Percentiles rank a stretch among this genome's conserved stretches.
Evolutionary conservation across 2,113 vertebrate species (phyloP).

Genomic region (Cathartes aura): DNA sequence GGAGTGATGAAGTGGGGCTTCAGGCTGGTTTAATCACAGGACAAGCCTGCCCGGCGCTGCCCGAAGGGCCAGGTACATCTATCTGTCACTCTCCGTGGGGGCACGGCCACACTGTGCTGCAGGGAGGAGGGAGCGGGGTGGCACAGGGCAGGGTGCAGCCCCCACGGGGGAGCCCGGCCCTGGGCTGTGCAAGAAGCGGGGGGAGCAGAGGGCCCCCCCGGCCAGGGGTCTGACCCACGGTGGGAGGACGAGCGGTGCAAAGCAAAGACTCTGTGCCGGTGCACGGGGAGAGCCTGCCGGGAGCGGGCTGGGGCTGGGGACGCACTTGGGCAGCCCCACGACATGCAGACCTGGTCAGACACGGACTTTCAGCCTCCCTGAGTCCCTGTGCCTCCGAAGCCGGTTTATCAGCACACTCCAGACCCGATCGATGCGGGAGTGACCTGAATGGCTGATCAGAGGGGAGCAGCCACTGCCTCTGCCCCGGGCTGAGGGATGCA

Average conservation of each 20-base stretch:
- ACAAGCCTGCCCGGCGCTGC: not conserved
- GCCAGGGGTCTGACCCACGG: fast-evolving
- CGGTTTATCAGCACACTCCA: not conserved
- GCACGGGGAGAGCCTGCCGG: fast-evolving
- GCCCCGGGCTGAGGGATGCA: not conserved
- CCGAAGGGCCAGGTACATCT: fast-evolving
- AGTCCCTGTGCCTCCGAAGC: not conserved
- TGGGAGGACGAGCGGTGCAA: fast-evolving
- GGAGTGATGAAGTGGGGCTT: not conserved
- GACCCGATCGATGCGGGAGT: not conserved
- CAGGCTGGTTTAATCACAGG: not conserved
- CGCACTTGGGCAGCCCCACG: fast-evolving
- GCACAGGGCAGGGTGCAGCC: not conserved
- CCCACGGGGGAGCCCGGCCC: fast-evolving
- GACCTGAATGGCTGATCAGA: not conserved
- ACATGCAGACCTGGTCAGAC: not conserved
- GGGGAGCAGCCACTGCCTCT: not conserved
- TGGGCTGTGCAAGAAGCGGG: not conserved
- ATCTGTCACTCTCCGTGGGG: fast-evolving
- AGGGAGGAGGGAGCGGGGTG: not conserved
- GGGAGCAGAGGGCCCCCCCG: fast-evolving
- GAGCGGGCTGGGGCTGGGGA: not conserved
- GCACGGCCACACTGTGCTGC: fast-evolving
- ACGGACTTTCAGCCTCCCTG: not conserved
- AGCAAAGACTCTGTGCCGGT: fast-evolving